Evolutionary conservation across 1,140 invertebrate species (phyloP).

Genomic region (Notospermus geniculatus): DNA sequence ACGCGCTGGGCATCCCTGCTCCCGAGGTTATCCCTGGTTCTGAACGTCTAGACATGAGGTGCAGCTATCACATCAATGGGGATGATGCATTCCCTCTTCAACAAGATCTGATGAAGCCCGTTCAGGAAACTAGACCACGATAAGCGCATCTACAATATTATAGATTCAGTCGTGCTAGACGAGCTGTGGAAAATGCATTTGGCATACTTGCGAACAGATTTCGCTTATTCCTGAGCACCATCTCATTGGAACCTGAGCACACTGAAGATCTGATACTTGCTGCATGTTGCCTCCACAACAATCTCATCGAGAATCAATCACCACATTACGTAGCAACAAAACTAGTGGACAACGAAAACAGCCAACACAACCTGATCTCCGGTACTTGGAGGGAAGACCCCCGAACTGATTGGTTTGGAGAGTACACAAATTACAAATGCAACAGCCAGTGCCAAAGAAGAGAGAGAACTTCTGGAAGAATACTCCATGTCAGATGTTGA

Average conservation of each 20-base stretch:
- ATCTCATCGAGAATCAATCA: background rate
- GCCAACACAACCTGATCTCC: background rate
- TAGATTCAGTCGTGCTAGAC: constrained; percentile 38
- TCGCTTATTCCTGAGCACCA: constrained; percentile 41
- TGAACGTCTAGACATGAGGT: too few relatives aligned
- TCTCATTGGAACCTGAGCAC: constrained; percentile 12
- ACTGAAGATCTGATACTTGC: background rate
- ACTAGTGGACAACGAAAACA: background rate
- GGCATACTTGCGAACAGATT: constrained; percentile 12
- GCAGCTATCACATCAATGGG: constrained; percentile 14
- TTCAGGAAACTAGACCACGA: constrained; percentile 36
- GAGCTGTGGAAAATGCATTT: constrained; percentile 15
- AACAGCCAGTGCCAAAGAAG: background rate
- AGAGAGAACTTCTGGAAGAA: background rate
- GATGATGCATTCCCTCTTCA: constrained; percentile 21
- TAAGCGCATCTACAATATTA: constrained; percentile 57
- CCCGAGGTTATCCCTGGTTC: constrained; percentile 1
- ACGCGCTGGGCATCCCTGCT: background rate
- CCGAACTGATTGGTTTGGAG: background rate
- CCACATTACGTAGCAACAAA: background rate
- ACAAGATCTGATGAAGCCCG: constrained; percentile 20
- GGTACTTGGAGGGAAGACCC: background rate
- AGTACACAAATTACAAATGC: background rate
- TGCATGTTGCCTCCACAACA: background rate
- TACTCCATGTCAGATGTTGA: background rate